These are phyloP conservation scores for Pteria penguin DNA, from an alignment of 2,888 invertebrate genomes.

Conservation along the genomic window DNA sequence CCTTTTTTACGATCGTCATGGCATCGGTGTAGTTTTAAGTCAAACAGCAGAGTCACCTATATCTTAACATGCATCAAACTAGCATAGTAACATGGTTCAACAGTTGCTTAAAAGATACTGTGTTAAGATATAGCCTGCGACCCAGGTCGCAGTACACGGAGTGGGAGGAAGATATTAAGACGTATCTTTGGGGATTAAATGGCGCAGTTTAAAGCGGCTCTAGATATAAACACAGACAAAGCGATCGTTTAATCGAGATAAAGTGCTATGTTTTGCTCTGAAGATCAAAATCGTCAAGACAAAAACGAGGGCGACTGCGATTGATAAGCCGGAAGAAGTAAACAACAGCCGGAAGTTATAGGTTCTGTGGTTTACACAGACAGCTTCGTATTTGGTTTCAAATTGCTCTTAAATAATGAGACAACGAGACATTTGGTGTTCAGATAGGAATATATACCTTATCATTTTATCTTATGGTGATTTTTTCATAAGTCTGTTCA, in stretches of 20 bases:
- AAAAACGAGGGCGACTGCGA: conserved; percentile 3
- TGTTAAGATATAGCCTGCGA: too few relatives aligned
- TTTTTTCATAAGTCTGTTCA: too few relatives aligned
- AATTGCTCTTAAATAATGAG: conserved; percentile 13
- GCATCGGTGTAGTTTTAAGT: too few relatives aligned
- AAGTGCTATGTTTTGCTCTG: conserved; percentile 17
- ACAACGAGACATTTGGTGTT: neutral
- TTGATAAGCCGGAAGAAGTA: conserved; percentile 10
- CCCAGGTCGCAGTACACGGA: too few relatives aligned
- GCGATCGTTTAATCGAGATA: conserved; percentile 23
- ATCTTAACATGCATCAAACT: too few relatives aligned
- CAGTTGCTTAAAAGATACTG: too few relatives aligned
- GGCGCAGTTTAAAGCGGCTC: too few relatives aligned
- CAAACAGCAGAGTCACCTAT: too few relatives aligned
- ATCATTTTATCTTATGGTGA: neutral
- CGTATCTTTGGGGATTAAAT: too few relatives aligned
- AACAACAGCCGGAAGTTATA: conserved; percentile 34
- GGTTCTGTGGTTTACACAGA: conserved; percentile 15
- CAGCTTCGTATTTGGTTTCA: conserved; percentile 14
- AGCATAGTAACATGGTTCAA: too few relatives aligned
- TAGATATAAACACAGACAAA: conserved; percentile 3
- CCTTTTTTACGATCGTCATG: too few relatives aligned
- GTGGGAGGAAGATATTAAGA: too few relatives aligned
- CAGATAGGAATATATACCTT: neutral
- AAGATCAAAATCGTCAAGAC: conserved; percentile 26